phyloP scores from a whole-genome alignment of 35 echinoderm and acorn worm genomes.

The Eucidaris tribuloides region DNA sequence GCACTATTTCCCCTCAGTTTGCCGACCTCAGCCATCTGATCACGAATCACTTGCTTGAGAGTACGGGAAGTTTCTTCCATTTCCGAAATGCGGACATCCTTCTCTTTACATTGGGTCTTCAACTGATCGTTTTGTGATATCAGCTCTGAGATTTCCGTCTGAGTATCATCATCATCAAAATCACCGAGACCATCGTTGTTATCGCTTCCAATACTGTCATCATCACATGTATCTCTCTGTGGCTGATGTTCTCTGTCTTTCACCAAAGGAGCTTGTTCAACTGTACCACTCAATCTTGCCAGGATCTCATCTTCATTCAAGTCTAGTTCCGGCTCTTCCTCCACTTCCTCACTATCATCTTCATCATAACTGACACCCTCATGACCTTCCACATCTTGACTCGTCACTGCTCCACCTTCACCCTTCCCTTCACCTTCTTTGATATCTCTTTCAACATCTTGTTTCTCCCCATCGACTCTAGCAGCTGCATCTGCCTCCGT shows the following conservation, averaged over 20 bases:
- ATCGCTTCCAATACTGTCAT: background rate
- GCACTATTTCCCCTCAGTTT: background rate
- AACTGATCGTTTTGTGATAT: conserved; percentile 16
- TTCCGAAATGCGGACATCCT: background rate
- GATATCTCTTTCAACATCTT: background rate
- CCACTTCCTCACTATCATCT: background rate
- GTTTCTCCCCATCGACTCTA: background rate
- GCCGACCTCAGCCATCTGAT: conserved; percentile 8
- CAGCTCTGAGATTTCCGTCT: background rate
- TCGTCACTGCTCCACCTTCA: background rate
- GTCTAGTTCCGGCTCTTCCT: background rate
- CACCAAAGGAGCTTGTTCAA: too few species aligned
- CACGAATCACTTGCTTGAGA: background rate
- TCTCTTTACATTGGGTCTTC: background rate
- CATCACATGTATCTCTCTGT: background rate
- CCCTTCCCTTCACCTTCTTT: background rate
- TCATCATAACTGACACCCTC: background rate
- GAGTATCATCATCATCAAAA: background rate
- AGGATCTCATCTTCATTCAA: background rate
- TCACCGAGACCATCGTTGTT: background rate
- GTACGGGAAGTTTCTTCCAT: background rate
- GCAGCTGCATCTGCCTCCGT: background rate
- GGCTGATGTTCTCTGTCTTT: too few species aligned
- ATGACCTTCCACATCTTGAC: background rate
- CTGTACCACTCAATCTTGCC: background rate